A percentile compares a stretch with the other conserved stretches of the same genome.
Evolutionary conservation across 2,888 invertebrate genomes (phyloP).

Genomic region (Neoascia interrupta): DNA sequence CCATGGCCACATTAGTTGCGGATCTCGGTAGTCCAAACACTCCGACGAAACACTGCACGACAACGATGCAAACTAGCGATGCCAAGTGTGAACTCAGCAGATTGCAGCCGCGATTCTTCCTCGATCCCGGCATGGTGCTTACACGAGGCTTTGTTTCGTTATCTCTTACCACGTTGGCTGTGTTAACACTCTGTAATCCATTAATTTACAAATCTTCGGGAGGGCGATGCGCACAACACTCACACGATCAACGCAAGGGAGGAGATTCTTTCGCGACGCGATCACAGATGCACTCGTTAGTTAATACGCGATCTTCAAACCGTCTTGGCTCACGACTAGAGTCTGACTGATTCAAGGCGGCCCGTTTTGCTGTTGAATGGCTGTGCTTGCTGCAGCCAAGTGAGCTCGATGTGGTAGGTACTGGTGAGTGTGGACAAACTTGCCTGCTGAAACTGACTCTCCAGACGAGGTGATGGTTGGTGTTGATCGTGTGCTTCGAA

Average conservation of each 20-base stretch:
- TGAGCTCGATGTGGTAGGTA: not conserved
- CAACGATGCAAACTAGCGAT: conserved; percentile 62
- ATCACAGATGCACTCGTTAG: conserved; percentile 28
- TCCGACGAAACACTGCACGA: conserved; percentile 47
- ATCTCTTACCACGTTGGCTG: conserved; percentile 50
- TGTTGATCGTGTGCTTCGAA: conserved; percentile 28
- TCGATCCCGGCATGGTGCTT: conserved; percentile 58
- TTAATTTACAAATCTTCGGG: conserved; percentile 38
- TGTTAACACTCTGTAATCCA: conserved; percentile 66
- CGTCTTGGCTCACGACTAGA: conserved; percentile 63
- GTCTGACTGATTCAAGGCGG: conserved; percentile 58
- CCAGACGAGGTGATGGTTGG: conserved; percentile 8
- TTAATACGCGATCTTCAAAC: conserved; percentile 49
- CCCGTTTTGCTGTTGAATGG: conserved; percentile 3
- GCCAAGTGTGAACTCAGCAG: conserved; percentile 59
- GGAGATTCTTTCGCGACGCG: conserved; percentile 34
- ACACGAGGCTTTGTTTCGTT: conserved; percentile 27
- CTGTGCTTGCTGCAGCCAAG: conserved; percentile 33
- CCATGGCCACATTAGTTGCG: conserved; percentile 14
- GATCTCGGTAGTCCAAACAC: conserved; percentile 12
- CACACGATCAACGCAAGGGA: conserved; percentile 11
- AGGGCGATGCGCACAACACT: conserved; percentile 6
- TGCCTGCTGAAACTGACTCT: not conserved
- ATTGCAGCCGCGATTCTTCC: conserved; percentile 43
- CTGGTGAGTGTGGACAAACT: not conserved